These are phyloP conservation scores for Malaclemys terrapin DNA, from an alignment of 2,113 vertebrate genomes.

Conservation along the genomic window DNA sequence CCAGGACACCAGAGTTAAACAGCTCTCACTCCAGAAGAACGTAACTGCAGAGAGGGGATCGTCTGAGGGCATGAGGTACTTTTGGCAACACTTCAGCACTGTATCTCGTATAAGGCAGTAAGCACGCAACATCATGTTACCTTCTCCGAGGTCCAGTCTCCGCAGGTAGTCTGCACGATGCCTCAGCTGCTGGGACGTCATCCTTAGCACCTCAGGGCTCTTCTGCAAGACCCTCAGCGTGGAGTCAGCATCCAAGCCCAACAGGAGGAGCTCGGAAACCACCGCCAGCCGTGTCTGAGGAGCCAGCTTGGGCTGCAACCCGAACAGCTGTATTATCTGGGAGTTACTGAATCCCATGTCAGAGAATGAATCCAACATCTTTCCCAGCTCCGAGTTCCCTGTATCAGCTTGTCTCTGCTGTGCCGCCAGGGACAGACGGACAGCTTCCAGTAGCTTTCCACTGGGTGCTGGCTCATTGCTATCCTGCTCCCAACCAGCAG, in stretches of 20 bases:
- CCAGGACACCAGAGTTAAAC: neutral
- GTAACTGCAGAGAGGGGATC: neutral
- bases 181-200: slow-evolving; percentile 71
- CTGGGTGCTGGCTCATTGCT: neutral
- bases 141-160: slow-evolving; percentile 86
- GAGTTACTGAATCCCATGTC: slow-evolving; percentile 85
- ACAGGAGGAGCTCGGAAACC: slow-evolving; percentile 74
- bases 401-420: neutral
- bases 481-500: neutral
- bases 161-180: slow-evolving; percentile 82
- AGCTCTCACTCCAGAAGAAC: neutral
- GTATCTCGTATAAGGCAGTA: neutral
- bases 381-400: neutral
- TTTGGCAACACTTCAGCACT: neutral
- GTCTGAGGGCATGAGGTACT: neutral
- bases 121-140: slow-evolving; percentile 58
- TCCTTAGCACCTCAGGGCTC: slow-evolving; percentile 80
- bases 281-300: slow-evolving; percentile 54
- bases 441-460: neutral
- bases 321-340: slow-evolving; percentile 72
- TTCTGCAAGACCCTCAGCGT: slow-evolving; percentile 76
- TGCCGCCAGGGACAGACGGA: neutral
- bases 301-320: neutral
- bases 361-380: slow-evolving; percentile 56
- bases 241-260: slow-evolving; percentile 82